Base-by-base conservation (phyloP, 2,797 vertebrate genomes). In the Meda fulgida region DNA sequence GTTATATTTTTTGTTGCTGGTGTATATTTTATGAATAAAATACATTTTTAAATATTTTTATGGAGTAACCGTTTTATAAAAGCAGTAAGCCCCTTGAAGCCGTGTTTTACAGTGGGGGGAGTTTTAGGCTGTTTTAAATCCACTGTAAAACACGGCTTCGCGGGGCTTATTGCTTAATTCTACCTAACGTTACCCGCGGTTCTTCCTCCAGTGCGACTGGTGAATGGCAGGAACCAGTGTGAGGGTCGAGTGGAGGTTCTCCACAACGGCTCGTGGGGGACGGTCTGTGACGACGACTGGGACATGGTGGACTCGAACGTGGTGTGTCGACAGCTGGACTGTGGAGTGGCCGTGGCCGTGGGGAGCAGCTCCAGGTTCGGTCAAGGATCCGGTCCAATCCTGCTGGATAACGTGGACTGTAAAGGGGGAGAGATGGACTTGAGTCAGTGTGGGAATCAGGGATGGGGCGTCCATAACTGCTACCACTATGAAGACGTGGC, bases 401-500 rank as follows among this genome's bases (percentile, higher is more conserved):
- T 96, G 87, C 91, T 99, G 92, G 98, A 99, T 89, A 99, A 99
- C 0, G 97, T 99, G 92, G 96, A 98, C 92, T 99, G 98, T 93
- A 95, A 86, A 3, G 98, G 98, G 14, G 89, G 88, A 51, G 98
- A 99, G 91, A 86, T 83, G 0, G 93, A 96, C 7, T 90, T 99
- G 73, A 95, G 96, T 43, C 94, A 97, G 87, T 99, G 98, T 63
- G 92, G 92, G 79, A 99, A 94, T 93, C 96, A 95, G 0, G 97
- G 97, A 84, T 99, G 98, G 98, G 97, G 97, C 5, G 78, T 98
- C 90, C 98, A 99, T 93, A 99, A 99, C 94, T 99, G 98, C 90
- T 98, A 98, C 93, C 98, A 99, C 95, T 98, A 97, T 0, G 98
- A 99, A 91, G 98, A 99, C 0, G 98, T 99, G 91, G 97, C 95